These are phyloP conservation scores for Thecophora atra DNA, from an alignment of 2,888 invertebrate genomes.

Conservation along the genomic window DNA sequence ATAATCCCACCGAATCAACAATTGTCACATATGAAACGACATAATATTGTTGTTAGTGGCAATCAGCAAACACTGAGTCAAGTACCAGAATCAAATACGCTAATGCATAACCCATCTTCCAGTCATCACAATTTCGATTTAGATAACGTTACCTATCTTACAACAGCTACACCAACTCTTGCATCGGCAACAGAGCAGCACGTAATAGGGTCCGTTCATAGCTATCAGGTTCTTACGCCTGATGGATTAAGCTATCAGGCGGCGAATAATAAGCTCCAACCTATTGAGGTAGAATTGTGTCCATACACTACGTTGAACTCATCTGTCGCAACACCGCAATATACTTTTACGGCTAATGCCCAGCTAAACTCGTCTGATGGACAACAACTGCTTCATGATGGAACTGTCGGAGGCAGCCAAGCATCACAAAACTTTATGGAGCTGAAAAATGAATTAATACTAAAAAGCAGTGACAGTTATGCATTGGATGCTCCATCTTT, in stretches of 20 bases:
- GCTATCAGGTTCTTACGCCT: conserved; percentile 63
- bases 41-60: conserved; percentile 37
- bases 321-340: conserved; percentile 53
- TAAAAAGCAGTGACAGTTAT: conserved; percentile 60
- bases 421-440: conserved; percentile 61
- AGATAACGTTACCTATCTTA: conserved; percentile 62
- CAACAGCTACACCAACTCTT: conserved; percentile 54
- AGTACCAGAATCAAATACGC: conserved; percentile 33
- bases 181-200: conserved; percentile 53
- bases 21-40: conserved; percentile 33
- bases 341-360: conserved; percentile 58
- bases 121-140: conserved; percentile 58
- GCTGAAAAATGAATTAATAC: conserved; percentile 60
- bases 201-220: conserved; percentile 63
- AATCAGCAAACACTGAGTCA: conserved; percentile 47
- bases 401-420: conserved; percentile 43
- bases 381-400: conserved; percentile 50
- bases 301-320: conserved; percentile 54
- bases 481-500: conserved; percentile 61
- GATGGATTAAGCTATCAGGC: conserved; percentile 61
- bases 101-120: conserved; percentile 33
- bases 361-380: conserved; percentile 53
- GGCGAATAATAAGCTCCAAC: conserved; percentile 48
- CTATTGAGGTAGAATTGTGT: conserved; percentile 57
- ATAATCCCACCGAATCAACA: conserved; percentile 43